Evolutionary conservation across 2,113 vertebrate species (phyloP).

Genomic region (Panthera tigris): DNA sequence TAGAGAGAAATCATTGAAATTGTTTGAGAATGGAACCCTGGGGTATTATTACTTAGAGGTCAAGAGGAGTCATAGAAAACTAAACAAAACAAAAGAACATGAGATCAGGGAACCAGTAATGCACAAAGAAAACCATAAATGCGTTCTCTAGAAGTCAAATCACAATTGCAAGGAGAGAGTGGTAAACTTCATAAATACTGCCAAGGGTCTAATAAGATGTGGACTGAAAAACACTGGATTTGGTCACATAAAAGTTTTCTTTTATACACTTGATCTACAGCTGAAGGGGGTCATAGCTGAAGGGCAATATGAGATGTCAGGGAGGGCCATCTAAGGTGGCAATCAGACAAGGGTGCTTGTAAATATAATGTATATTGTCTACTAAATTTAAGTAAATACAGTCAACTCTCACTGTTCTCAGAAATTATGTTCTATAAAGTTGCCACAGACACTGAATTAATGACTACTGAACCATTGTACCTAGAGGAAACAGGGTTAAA

Average conservation of each 20-base stretch:
- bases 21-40: not conserved
- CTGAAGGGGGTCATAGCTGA: not conserved
- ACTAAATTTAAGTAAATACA: not conserved
- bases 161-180: not conserved
- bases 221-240: not conserved
- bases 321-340: not conserved
- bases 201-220: not conserved
- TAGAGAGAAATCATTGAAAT: not conserved
- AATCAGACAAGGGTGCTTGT: not conserved
- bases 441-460: not conserved
- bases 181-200: not conserved
- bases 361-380: not conserved
- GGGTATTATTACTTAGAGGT: not conserved
- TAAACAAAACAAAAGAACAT: not conserved
- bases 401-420: not conserved
- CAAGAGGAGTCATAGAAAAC: not conserved
- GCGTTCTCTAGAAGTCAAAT: not conserved
- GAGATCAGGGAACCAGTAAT: not conserved
- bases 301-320: not conserved
- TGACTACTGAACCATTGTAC: not conserved
- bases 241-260: not conserved
- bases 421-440: not conserved
- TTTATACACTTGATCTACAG: no score
- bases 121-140: not conserved
- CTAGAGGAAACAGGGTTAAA: not conserved